A percentile compares a stretch with the other conserved stretches of the same genome.
These are phyloP conservation scores for Vanacampus margaritifer DNA, from an alignment of 2,113 vertebrate genomes.

Conservation along the genomic window DNA sequence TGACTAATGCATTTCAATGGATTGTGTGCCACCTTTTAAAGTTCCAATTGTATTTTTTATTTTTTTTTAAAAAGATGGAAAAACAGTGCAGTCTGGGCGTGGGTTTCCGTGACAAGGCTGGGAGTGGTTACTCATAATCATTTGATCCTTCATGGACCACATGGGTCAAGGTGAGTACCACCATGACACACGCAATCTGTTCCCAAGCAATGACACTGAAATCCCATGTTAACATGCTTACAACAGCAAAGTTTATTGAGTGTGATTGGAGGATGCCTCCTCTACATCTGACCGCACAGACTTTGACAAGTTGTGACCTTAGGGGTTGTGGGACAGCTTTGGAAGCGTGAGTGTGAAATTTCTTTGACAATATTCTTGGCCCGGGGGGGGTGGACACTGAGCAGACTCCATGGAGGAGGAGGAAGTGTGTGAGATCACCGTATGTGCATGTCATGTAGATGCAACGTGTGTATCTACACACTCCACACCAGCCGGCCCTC, in stretches of 20 bases:
- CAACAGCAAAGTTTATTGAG: slow-evolving; percentile 32
- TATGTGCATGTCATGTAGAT: slow-evolving; percentile 2
- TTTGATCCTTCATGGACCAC: slow-evolving; percentile 41
- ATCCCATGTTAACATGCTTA: slow-evolving; percentile 28
- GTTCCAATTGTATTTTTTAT: neutral
- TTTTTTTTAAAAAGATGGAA: neutral
- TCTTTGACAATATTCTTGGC: slow-evolving; percentile 40
- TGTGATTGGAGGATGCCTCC: slow-evolving; percentile 19
- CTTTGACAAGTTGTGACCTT: slow-evolving; percentile 13
- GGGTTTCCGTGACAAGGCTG: slow-evolving; percentile 3
- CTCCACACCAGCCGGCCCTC: slow-evolving; percentile 4
- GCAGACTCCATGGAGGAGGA: slow-evolving; percentile 20
- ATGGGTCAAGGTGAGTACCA: slow-evolving; percentile 50
- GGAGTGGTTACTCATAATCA: slow-evolving; percentile 58
- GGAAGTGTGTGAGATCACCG: slow-evolving; percentile 1
- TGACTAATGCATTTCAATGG: neutral
- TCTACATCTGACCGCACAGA: slow-evolving; percentile 22
- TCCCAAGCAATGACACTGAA: slow-evolving; percentile 18
- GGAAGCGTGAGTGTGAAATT: slow-evolving; percentile 17
- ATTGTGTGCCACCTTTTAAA: neutral
- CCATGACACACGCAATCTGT: slow-evolving; percentile 63
- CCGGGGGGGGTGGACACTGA: slow-evolving; percentile 14
- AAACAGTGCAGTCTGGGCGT: slow-evolving; percentile 1
- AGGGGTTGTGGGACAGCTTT: slow-evolving; percentile 22
- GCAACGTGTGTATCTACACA: neutral